Evolutionary conservation across 2,797 vertebrate genomes (phyloP), one percentile per base, ranked within the genome.

Genomic region (Lepidocolaptes lacrymiger): DNA sequence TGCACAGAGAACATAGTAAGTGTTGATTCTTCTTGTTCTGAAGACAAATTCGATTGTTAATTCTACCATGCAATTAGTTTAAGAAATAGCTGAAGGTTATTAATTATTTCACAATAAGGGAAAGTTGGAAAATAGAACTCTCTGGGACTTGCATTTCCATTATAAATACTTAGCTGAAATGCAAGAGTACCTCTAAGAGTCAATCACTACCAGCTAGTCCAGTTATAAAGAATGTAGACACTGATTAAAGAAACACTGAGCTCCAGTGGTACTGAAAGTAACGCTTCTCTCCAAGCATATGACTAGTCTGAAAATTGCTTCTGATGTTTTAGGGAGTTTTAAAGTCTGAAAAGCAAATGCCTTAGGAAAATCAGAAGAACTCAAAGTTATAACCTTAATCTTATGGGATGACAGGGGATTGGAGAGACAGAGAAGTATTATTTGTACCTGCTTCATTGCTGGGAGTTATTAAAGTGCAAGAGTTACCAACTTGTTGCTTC

Each of bases 1-100:
- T 19, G 99, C 99, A 51, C 99, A 99, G 95, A 98, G 98, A 97
- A 95, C 98, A 55, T 98, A 99, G 99, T 99, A 89, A 98, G 99
- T 98, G 79, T 37, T 68, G 9, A 11, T 27, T 68, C 8, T 63
- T 62, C 22, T 59, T 43, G 16, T 52, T 71, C 32, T 86, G 68
- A 81, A 78, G 73, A 26, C 7, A 55, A 71, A 9, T 21, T 58
- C 7, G 28, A 10, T 51, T 82, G 22, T 66, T 73, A 77, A 67
- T 58, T 51, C 32, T 86, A 30, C 14, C 0, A 1, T 76, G 24
- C 4, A 52, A 12, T 69, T 41, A 30, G 6, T 58, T 92, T 36
- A 55, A 85, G 58, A 85, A 94, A 46, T 43, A 37, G 64, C 6
- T 44, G 36, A n/a, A 74, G 12, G 2, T 77, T 20, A 44, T 41